Conservation (phyloP, 2,797 vertebrate genomes). For the Leucoraja ocellata region DNA sequence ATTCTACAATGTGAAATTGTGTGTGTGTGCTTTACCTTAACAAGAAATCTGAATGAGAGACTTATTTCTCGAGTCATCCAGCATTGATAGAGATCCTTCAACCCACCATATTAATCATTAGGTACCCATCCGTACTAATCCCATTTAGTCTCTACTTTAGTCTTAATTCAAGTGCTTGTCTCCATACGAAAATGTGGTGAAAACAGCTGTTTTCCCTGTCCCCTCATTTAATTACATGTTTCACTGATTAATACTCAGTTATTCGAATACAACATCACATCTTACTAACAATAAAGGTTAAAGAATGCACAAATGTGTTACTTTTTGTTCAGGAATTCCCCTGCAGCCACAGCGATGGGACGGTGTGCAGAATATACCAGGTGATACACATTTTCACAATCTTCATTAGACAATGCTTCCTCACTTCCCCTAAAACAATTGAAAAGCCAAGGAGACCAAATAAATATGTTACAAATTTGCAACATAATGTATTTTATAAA, state of each 20-base stretch:
- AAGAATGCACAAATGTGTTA: constrained; percentile 34
- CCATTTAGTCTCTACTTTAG: too few relatives aligned
- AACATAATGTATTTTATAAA: background rate
- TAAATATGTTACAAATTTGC: background rate
- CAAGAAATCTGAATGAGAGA: background rate
- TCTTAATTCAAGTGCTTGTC: too few relatives aligned
- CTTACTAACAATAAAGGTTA: background rate
- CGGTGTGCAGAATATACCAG: constrained; percentile 90
- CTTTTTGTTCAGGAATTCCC: constrained; percentile 94
- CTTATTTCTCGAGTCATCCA: background rate
- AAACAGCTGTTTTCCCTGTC: too few relatives aligned
- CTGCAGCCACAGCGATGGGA: constrained; percentile 89
- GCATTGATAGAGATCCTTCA: background rate
- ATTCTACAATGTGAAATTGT: background rate
- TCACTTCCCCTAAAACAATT: constrained; percentile 79
- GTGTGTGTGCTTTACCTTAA: background rate
- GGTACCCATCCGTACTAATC: too few relatives aligned
- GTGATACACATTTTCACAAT: constrained; percentile 96
- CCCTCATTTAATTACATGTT: too few relatives aligned
- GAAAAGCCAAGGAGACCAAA: constrained; percentile 42
- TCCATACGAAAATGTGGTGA: too few relatives aligned
- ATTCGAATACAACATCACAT: background rate
- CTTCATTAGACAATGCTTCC: constrained; percentile 90
- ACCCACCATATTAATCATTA: too few relatives aligned
- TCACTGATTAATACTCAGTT: background rate